phyloP scores from a whole-genome alignment of 1,140 invertebrate genomes.

The Anthonomus grandis region DNA sequence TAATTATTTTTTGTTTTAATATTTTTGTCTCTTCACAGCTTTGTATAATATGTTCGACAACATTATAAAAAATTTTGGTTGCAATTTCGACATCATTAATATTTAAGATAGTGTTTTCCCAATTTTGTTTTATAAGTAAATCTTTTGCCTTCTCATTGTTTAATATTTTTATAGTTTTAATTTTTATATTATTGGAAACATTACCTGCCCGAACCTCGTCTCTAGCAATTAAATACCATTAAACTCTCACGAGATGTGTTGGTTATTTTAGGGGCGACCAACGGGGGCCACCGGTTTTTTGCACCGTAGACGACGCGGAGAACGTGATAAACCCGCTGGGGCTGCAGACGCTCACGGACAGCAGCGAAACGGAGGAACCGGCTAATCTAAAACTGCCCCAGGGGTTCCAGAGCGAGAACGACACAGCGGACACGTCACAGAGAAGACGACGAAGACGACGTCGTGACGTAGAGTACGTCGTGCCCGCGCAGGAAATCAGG shows the following conservation, averaged over 20 bases:
- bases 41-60: no score
- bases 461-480: slow-evolving; percentile 69
- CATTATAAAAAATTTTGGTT: no score
- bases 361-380: slow-evolving; percentile 10
- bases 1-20: no score
- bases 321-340: slow-evolving; percentile 22
- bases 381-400: slow-evolving; percentile 12
- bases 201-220: no score
- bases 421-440: slow-evolving; percentile 21
- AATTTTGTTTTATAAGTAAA: no score
- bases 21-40: no score
- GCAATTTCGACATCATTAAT: no score
- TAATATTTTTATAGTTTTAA: no score
- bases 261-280: background rate
- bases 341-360: slow-evolving; percentile 7
- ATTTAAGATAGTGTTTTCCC: no score
- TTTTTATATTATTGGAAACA: no score
- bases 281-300: slow-evolving; percentile 5
- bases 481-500: slow-evolving; percentile 67
- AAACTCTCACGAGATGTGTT: background rate
- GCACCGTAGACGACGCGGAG: slow-evolving; percentile 7
- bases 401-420: slow-evolving; percentile 6
- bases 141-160: no score
- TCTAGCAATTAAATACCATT: no score
- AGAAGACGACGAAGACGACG: slow-evolving; percentile 50